Base-by-base conservation (phyloP, 2,888 invertebrate species). In the Ptycholaimellus sp. region DNA sequence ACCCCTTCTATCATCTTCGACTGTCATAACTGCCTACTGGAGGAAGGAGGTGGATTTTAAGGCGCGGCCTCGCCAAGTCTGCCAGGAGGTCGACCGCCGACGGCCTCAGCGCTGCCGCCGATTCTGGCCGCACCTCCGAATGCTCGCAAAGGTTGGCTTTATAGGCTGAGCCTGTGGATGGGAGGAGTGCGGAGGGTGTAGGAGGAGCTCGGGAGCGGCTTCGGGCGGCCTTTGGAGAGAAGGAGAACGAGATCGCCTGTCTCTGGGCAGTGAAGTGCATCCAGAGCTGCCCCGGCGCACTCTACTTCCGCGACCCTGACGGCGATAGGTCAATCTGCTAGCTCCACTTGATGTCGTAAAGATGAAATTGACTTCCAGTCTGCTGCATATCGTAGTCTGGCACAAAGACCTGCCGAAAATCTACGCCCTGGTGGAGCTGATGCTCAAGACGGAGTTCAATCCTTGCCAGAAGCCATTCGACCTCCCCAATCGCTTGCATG, bases 331-430 rank as follows among this genome's bases (percentile, higher is more conserved):
- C 29, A 29, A 29, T 29, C 13, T 29, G 29, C 29, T 5, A 29
- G 14, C 30, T 16, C 11, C 13, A 33, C 5, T 31, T 35, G 32
- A n/a, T n/a, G n/a, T n/a, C n/a, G n/a, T n/a, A n/a, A n/a, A n/a
- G n/a, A n/a, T n/a, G n/a, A n/a, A n/a, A n/a, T n/a, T n/a, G n/a
- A 3, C n/a, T 34, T 37, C 16, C 30, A 42, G 54, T 5, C 46
- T 54, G 18, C 45, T 56, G 11, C 57, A 58, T 44, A 55, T 56
- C 30, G 52, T 58, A 14, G 47, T 48, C 16, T 44, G 45, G 40
- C 51, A 54, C 40, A 40, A 44, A 20, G 56, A 56, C 36, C 30
- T 49, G 19, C 49, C 49, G 3, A 57, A 58, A 38, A 47, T 54
- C 9, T 56, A 52, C 38, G 51, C 52, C 5, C 44, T 56, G 25